Conservation (phyloP, 30 jellyfish, hydroid and myxozoan species). For the Clytia hemisphaerica region DNA sequence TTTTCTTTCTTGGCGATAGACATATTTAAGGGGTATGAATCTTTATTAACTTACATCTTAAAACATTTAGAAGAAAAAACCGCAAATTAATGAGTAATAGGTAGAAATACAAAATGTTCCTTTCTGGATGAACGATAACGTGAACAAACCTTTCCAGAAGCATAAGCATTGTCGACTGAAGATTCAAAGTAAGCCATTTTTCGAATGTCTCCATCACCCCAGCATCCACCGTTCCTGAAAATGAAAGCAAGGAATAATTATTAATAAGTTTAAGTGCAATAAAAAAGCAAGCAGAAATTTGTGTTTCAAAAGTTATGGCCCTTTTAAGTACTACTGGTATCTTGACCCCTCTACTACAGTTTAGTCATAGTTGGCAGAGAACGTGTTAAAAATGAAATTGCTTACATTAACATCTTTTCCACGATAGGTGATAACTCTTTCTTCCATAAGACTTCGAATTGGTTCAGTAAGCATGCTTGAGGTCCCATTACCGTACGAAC, state of each 20-base stretch:
- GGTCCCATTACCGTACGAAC: conserved; percentile 90
- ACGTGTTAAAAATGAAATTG: not conserved
- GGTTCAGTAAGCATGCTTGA: conserved; percentile 57
- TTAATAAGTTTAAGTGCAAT: not conserved
- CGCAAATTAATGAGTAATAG: no score
- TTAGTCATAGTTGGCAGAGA: not conserved
- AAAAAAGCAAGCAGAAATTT: not conserved
- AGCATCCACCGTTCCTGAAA: conserved; percentile 87
- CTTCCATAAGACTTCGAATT: conserved; percentile 71
- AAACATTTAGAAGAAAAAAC: no score
- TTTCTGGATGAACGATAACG: not conserved
- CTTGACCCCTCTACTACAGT: no score
- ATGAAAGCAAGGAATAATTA: not conserved
- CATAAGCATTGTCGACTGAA: conserved; percentile 62
- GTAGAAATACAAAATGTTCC: no score
- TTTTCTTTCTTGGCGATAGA: not conserved
- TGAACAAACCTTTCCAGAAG: conserved; percentile 50
- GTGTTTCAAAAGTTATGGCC: no score
- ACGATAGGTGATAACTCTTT: conserved; percentile 61
- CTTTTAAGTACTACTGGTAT: no score
- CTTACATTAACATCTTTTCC: conserved; percentile 72
- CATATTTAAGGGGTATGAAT: not conserved
- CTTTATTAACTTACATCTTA: not conserved
- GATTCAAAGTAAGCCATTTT: conserved; percentile 90
- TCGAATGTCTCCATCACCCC: conserved; percentile 87